A percentile compares a stretch with the other conserved stretches of the same genome.
phyloP scores from a whole-genome alignment of 1,140 invertebrate genomes.

The Physella acuta region DNA sequence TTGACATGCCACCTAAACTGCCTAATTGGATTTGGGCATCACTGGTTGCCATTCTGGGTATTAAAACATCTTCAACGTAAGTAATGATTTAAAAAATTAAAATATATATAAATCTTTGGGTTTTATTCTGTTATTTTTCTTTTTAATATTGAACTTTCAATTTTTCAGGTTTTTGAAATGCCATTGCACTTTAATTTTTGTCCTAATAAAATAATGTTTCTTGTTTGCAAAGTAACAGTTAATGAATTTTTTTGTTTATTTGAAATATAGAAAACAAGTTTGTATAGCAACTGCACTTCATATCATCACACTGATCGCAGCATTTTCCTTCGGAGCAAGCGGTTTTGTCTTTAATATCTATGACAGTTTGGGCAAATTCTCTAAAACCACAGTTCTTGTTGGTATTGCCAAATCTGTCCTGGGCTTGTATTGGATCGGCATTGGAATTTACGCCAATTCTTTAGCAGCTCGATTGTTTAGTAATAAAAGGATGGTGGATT shows the following conservation, averaged over 20 bases:
- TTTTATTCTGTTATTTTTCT: not conserved
- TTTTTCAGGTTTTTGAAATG: not conserved
- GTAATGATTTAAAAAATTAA: too few species aligned
- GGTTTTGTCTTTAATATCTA: conserved; percentile 49
- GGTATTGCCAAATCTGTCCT: conserved; percentile 51
- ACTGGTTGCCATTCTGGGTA: not conserved
- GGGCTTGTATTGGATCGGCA: conserved; percentile 50
- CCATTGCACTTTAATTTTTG: not conserved
- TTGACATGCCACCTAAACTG: not conserved
- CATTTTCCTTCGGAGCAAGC: conserved; percentile 38
- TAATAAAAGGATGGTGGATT: conserved; percentile 56
- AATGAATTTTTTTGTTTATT: too few species aligned
- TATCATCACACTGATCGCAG: conserved; percentile 48
- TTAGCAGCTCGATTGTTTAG: conserved; percentile 51
- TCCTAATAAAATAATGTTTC: too few species aligned
- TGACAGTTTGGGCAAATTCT: conserved; percentile 53
- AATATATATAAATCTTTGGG: too few species aligned
- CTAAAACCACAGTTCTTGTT: conserved; percentile 51
- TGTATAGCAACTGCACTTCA: conserved; percentile 51
- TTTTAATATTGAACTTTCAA: not conserved
- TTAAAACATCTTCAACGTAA: not conserved
- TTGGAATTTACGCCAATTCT: conserved; percentile 55
- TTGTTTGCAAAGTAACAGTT: too few species aligned
- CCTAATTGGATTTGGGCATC: conserved; percentile 11
- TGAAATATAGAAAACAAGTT: not conserved